Base-by-base conservation (phyloP, 1,140 invertebrate genomes). In the Centruroides vittatus region DNA sequence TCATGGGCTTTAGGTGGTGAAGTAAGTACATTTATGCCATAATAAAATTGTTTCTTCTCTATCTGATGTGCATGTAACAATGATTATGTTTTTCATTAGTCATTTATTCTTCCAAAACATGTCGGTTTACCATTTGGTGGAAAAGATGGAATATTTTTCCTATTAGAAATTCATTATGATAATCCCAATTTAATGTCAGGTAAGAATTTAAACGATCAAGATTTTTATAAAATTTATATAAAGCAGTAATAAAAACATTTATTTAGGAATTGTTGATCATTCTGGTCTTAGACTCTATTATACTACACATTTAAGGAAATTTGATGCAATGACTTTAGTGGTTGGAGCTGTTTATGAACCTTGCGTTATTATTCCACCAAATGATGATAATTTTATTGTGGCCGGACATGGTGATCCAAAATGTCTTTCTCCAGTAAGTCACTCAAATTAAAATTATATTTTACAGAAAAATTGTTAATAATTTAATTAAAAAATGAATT, bases 121-220 rank as follows among this genome's bases (percentile, higher is more conserved):
- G 84, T 89, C 13, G 89, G 89, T 35, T 80, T 89, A 58, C 88
- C 89, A 0, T 76, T 92, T 13, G 85, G 82, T 3, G 84, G 84
- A 47, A 68, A 68, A 10, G 84, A 84, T 53, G 80, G 82, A 4
- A 83, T 81, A 2, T 92, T 85, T 75, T 92, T 89, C 72, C 89
- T 92, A 86, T 75, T 92, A 1, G 88, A 93, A 75, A 67, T 71
- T 13, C 89, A 93, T 74, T 93, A 91, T 70, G 88, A 91, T 48
- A 73, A 73, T 59, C 70, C 68, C 13, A 65, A 60, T 53, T 69
- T 90, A 86, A 76, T 84, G 11, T n/a, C 58, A 64, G 65, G 68
- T 68, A 61, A 53, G 35, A 49, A 41, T 41, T 5, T 23, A 23
- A 23, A 23, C 23, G 2, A 23, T 23, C 23, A 23, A 23, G 23